Percentiles rank a stretch among this genome's conserved stretches.
Evolutionary conservation across 2,113 vertebrate genomes (phyloP).

Genomic region (Haliaeetus leucogaster): DNA sequence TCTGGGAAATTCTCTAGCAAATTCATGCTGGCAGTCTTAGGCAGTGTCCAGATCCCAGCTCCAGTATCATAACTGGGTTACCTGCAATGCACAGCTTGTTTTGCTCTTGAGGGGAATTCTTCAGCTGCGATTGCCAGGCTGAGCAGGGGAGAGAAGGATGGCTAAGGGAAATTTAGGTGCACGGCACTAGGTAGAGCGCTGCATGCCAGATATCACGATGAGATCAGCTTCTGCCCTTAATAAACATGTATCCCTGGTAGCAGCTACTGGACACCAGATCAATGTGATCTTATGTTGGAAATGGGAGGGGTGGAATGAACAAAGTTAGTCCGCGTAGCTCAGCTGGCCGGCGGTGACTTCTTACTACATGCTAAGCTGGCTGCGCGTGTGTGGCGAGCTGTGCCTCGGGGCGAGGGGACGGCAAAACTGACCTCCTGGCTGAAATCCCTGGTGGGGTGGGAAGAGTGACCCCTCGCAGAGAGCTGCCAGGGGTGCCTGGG

Average conservation of each 20-base stretch:
- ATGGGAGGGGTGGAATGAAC: background rate
- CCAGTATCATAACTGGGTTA: background rate
- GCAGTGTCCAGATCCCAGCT: background rate
- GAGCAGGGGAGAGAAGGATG: background rate
- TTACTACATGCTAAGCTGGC: background rate
- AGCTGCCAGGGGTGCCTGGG: background rate
- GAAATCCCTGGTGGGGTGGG: background rate
- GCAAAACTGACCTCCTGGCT: background rate
- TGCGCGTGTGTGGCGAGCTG: fast-evolving
- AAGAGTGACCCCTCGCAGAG: background rate
- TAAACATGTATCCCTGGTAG: background rate
- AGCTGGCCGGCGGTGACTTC: background rate
- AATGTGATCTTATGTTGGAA: background rate
- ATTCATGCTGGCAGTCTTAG: background rate
- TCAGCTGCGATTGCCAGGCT: background rate
- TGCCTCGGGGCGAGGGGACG: background rate
- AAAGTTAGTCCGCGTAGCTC: fast-evolving
- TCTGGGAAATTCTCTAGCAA: background rate
- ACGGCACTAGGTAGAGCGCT: fast-evolving
- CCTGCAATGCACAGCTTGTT: background rate
- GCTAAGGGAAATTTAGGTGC: background rate
- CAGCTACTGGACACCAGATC: background rate
- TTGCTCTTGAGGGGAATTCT: background rate
- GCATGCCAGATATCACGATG: background rate
- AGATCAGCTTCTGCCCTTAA: background rate